These are phyloP conservation scores for Sisyra nigra DNA, from an alignment of 2,888 invertebrate genomes.

Conservation along the genomic window DNA sequence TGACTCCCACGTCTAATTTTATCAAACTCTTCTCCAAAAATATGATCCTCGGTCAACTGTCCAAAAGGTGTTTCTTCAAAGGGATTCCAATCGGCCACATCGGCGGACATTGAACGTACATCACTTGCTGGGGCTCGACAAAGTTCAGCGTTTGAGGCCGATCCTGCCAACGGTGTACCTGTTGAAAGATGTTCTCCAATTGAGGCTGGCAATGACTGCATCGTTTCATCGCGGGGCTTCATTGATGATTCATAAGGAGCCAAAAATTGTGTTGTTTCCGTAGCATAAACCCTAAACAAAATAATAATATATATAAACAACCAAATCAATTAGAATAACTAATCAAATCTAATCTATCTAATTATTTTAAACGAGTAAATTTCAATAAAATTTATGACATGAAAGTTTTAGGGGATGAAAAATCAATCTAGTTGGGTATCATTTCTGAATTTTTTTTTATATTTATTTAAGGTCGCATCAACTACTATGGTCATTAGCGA, in stretches of 20 bases:
- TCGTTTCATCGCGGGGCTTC: conserved; percentile 30
- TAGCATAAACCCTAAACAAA: conserved; percentile 46
- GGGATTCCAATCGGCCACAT: conserved; percentile 67
- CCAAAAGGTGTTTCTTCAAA: conserved; percentile 57
- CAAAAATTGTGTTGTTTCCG: conserved; percentile 56
- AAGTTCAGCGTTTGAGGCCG: conserved; percentile 26
- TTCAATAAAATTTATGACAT: too few relatives aligned
- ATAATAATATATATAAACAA: too few relatives aligned
- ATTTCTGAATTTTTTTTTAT: too few relatives aligned
- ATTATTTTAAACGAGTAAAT: too few relatives aligned
- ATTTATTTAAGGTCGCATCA: too few relatives aligned
- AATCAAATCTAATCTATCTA: too few relatives aligned
- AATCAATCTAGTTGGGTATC: too few relatives aligned
- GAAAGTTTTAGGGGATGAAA: too few relatives aligned
- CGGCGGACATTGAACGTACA: conserved; percentile 30
- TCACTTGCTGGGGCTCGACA: conserved; percentile 20
- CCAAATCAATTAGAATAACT: too few relatives aligned
- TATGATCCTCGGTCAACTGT: conserved; percentile 61
- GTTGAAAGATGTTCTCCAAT: conserved; percentile 1
- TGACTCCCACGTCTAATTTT: conserved; percentile 63
- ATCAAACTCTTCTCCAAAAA: conserved; percentile 72
- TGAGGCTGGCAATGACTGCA: conserved; percentile 22
- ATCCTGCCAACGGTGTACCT: conserved; percentile 22
- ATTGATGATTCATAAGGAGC: conserved; percentile 56
- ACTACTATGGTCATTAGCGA: too few relatives aligned